Conservation (phyloP, 2,888 invertebrate genomes). For the Pasiphila rectangulata region DNA sequence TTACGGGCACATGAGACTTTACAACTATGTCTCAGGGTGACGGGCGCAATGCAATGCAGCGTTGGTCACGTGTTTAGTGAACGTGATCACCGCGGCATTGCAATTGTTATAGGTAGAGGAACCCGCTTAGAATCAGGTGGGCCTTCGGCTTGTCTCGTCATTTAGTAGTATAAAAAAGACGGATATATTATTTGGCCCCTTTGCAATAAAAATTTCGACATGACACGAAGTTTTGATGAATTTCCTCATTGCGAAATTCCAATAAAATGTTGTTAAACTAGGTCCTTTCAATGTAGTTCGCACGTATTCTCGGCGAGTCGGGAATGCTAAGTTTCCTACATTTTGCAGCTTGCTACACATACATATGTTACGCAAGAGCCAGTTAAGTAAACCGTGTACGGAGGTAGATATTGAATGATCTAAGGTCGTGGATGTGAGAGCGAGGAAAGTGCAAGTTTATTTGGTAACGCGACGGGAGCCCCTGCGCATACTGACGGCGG, state of each 20-base stretch:
- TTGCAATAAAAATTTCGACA: slow-evolving; percentile 5
- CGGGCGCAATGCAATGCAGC: too few relatives aligned
- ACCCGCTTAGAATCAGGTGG: too few relatives aligned
- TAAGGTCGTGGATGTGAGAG: slow-evolving; percentile 54
- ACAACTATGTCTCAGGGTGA: too few relatives aligned
- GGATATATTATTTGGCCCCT: too few relatives aligned
- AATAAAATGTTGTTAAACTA: slow-evolving; percentile 23
- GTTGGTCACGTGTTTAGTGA: too few relatives aligned
- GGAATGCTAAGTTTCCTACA: slow-evolving; percentile 19
- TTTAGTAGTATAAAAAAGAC: too few relatives aligned
- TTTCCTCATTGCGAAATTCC: slow-evolving; percentile 29
- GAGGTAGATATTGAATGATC: slow-evolving; percentile 24
- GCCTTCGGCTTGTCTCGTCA: too few relatives aligned
- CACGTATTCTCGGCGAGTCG: slow-evolving; percentile 19
- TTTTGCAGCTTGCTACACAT: slow-evolving; percentile 14
- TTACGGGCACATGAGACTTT: too few relatives aligned
- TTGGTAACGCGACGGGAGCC: slow-evolving; percentile 57
- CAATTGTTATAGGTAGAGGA: too few relatives aligned
- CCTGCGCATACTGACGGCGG: slow-evolving; percentile 48
- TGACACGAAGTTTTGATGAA: slow-evolving; percentile 17
- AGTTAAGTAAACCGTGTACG: slow-evolving; percentile 11
- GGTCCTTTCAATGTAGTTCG: slow-evolving; percentile 22
- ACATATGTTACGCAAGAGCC: slow-evolving; percentile 22
- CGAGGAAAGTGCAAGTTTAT: slow-evolving; percentile 71
- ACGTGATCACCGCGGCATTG: too few relatives aligned